Conservation (phyloP, 2,113 vertebrate species). For the Hypanus sabinus region DNA sequence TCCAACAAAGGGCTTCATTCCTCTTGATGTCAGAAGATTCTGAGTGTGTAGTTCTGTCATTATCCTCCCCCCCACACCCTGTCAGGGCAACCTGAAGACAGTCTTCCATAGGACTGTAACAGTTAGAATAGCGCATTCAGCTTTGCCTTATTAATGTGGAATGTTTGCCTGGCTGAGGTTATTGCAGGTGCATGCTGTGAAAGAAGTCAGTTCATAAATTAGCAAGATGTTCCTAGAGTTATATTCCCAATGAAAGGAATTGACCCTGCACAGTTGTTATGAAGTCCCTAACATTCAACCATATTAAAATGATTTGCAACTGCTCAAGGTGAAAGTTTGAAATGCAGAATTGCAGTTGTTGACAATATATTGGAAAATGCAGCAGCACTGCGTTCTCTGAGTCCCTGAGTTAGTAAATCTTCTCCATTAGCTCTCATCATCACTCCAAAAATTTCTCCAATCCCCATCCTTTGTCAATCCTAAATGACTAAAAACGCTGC, state of each 20-base stretch:
- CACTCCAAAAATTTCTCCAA: not conserved
- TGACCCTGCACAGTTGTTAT: not conserved
- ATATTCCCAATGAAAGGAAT: conserved; percentile 11
- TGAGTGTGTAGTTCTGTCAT: not conserved
- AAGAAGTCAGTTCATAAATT: conserved; percentile 11
- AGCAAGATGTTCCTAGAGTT: not conserved
- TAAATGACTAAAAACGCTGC: not conserved
- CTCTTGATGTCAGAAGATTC: not conserved
- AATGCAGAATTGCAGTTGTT: not conserved
- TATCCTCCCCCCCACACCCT: not conserved
- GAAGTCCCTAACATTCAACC: not conserved
- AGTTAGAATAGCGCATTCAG: not conserved
- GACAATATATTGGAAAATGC: not conserved
- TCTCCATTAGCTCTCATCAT: not conserved
- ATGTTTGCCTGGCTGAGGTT: not conserved
- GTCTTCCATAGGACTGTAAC: not conserved
- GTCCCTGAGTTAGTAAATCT: not conserved
- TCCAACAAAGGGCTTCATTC: not conserved
- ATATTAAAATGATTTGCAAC: not conserved
- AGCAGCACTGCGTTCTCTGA: not conserved
- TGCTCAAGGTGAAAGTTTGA: not conserved
- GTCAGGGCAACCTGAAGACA: not conserved
- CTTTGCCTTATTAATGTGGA: not conserved
- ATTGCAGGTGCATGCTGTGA: not conserved
- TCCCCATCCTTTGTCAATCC: not conserved